Conservation (phyloP, 2,113 vertebrate species). For the Nycticryphes semicollaris region DNA sequence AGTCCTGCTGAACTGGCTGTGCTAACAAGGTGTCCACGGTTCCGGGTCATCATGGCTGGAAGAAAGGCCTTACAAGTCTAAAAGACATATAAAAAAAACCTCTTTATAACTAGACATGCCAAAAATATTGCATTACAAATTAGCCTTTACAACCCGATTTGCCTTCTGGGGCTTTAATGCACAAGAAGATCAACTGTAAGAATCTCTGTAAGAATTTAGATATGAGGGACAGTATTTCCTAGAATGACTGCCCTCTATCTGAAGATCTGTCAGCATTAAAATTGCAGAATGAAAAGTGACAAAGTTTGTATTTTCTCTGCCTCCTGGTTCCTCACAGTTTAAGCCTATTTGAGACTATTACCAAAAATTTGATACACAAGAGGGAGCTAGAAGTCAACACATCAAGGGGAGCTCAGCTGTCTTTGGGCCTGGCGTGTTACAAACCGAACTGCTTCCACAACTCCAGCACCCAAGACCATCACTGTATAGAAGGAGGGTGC, state of each 20-base stretch:
- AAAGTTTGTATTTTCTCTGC: neutral
- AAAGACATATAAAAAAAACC: neutral
- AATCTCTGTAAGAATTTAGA: neutral
- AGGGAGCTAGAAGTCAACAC: constrained; percentile 42
- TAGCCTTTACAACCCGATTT: neutral
- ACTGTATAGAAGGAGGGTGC: neutral
- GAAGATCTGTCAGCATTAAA: neutral
- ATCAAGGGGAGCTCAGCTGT: neutral
- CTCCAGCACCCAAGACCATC: neutral
- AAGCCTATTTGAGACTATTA: neutral
- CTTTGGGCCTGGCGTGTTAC: neutral
- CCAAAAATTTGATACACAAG: constrained; percentile 21
- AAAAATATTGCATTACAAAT: neutral
- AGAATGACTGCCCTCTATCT: neutral
- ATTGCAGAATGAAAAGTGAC: neutral
- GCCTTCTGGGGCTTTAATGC: neutral
- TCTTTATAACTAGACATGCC: neutral
- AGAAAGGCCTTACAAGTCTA: constrained; percentile 94
- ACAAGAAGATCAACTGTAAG: neutral
- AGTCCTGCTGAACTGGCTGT: constrained; percentile 81
- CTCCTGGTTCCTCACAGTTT: neutral
- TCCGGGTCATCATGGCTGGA: constrained; percentile 86
- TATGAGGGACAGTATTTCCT: neutral
- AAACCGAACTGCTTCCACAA: neutral
- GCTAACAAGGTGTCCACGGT: constrained; percentile 87